These are phyloP conservation scores for Lasioglossum morio DNA, from an alignment of 2,888 invertebrate species.

Conservation along the genomic window DNA sequence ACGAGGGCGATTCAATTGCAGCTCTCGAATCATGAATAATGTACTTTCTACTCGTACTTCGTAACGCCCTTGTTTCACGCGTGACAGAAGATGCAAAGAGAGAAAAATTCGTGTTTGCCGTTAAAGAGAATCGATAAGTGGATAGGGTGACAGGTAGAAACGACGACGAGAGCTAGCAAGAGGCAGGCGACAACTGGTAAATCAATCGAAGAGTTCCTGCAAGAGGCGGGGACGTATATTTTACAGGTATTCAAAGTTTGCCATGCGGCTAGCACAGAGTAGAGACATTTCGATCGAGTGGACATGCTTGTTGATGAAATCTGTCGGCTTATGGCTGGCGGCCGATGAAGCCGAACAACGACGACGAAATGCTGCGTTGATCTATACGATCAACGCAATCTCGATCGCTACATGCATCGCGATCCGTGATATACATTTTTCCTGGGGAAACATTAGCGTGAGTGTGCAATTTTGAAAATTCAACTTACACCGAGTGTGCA, in stretches of 20 bases:
- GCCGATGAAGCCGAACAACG: constrained; percentile 9
- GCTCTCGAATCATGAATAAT: constrained; percentile 22
- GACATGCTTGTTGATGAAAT: constrained; percentile 41
- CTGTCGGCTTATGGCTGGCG: constrained; percentile 39
- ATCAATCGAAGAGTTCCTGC: not conserved
- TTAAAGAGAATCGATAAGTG: not conserved
- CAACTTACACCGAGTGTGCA: constrained; percentile 7
- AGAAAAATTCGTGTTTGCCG: not conserved
- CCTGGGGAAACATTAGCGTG: constrained; percentile 44
- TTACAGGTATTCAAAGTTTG: not conserved
- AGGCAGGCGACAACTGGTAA: not conserved
- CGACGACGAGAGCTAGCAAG: not conserved
- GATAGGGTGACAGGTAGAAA: not conserved
- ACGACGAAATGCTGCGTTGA: constrained; percentile 21
- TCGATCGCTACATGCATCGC: constrained; percentile 31
- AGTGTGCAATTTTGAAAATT: constrained; percentile 4
- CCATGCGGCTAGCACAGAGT: constrained; percentile 2
- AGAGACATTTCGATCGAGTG: constrained; percentile 38
- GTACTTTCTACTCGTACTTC: not conserved
- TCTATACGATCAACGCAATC: constrained; percentile 25
- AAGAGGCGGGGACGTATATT: not conserved
- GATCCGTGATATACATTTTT: constrained; percentile 33
- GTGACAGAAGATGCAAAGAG: not conserved
- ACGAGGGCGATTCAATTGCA: not conserved
- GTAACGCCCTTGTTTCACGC: not conserved